Conservation (phyloP, 2,797 vertebrate species). For the Chanos chanos region DNA sequence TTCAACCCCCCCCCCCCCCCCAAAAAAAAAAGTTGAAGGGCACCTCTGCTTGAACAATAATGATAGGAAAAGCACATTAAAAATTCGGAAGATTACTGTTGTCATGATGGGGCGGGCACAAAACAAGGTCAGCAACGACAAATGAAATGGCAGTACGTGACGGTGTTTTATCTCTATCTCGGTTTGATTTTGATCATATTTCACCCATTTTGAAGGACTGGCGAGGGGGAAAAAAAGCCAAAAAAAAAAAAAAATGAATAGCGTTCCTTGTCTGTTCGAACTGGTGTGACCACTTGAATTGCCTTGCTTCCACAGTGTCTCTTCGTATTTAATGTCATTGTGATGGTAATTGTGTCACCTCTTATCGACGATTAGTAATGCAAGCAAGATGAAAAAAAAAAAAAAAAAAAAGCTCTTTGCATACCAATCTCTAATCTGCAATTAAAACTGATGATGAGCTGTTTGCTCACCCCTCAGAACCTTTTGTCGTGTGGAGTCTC, state of each 20-base stretch:
- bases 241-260: background rate
- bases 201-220: background rate
- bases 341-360: constrained; percentile 66
- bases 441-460: constrained; percentile 54
- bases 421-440: constrained; percentile 57
- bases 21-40: constrained; percentile 4
- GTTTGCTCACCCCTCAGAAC: constrained; percentile 30
- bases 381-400: constrained; percentile 54
- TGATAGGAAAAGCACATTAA: background rate
- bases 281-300: constrained; percentile 13
- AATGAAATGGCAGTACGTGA: background rate
- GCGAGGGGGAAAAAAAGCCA: background rate
- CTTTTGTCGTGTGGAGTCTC: background rate
- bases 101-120: background rate
- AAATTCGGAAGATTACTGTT: constrained; percentile 6
- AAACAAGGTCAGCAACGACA: background rate
- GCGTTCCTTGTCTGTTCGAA: background rate
- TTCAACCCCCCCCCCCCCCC: background rate
- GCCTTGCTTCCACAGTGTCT: background rate
- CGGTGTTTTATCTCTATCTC: background rate
- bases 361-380: constrained; percentile 71
- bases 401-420: constrained; percentile 47
- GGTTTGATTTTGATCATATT: constrained; percentile 3
- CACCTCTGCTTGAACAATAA: constrained; percentile 12
- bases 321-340: constrained; percentile 54